These are phyloP conservation scores for Carassius gibelio DNA, from an alignment of 2,113 vertebrate genomes.

Conservation along the genomic window DNA sequence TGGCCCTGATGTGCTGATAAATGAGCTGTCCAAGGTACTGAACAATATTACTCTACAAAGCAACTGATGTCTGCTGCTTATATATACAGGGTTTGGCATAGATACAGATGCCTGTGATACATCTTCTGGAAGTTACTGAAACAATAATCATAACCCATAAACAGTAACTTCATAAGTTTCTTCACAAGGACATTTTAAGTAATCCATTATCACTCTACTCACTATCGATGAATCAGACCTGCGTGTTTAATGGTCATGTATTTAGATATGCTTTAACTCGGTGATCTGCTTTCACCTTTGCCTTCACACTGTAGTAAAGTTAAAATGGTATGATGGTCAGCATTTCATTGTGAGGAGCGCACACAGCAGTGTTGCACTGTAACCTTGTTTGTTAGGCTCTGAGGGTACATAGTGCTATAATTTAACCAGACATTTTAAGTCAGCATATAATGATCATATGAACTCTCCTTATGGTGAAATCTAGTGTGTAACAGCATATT, in stretches of 20 bases:
- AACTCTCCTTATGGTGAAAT: not conserved
- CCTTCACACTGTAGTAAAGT: not conserved
- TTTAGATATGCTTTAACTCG: slow-evolving; percentile 11
- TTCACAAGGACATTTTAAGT: not conserved
- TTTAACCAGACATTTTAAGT: slow-evolving; percentile 13
- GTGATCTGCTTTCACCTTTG: not conserved
- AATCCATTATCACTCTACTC: not conserved
- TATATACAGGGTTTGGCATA: no score
- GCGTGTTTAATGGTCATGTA: not conserved
- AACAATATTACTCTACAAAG: no score
- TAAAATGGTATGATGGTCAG: not conserved
- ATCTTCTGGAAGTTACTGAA: no score
- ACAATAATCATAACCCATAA: not conserved
- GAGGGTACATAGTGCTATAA: not conserved
- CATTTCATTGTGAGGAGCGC: not conserved
- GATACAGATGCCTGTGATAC: no score
- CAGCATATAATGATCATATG: slow-evolving; percentile 24
- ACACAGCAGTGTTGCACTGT: not conserved
- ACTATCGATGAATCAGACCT: not conserved
- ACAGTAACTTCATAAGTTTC: not conserved
- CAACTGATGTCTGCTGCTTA: no score
- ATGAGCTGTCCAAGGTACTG: no score
- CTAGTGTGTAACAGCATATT: not conserved
- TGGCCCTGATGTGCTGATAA: no score
- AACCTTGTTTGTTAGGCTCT: slow-evolving; percentile 7